Base-by-base conservation (phyloP, 1,140 invertebrate species). In the Calephelis virginiensis region DNA sequence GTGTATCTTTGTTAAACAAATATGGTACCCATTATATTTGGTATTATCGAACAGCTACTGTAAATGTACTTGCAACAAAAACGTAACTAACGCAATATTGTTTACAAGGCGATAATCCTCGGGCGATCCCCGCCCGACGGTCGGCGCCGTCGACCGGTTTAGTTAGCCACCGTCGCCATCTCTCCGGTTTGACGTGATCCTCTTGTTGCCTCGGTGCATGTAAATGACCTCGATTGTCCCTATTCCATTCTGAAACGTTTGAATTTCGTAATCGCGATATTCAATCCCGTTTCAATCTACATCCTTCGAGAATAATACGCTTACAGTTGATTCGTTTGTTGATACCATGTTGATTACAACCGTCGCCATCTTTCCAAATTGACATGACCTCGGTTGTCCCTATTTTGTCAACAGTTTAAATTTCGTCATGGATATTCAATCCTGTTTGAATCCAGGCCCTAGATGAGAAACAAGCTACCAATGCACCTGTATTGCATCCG, bases 61-160 rank as follows among this genome's bases (percentile, higher is more conserved):
- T 59, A 38, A 59, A n/a, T 53, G 50, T 59, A 59, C 53, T 59
- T 59, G 53, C 28, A 59, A 59, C 53, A 83, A 82, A 83, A 86
- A 85, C 72, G 73, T 77, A 81, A 77, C 75, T 82, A 83, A 85
- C 80, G 78, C 83, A 81, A 84, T 87, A 86, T 86, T 89, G 86
- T 89, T 89, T 89, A 88, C 85, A 87, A 85, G 80, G 79, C 80
- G 88, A 86, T 88, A 86, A 88, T 86, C 78, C 81, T 66, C 77
- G 75, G 75, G 78, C 77, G 78, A 78, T 85, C 80, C 81, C 74
- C 75, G 65, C 78, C 28, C 75, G 84, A 75, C 78, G 79, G 71
- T 71, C 80, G 86, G 86, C 88, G 88, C 88, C 88, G 66, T 63
- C 80, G 78, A 90, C 88, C 88, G 88, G 88, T 90, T 90, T 83